Evolutionary conservation across 2,113 vertebrate genomes (phyloP).

Genomic region (Callopanchax toddi): DNA sequence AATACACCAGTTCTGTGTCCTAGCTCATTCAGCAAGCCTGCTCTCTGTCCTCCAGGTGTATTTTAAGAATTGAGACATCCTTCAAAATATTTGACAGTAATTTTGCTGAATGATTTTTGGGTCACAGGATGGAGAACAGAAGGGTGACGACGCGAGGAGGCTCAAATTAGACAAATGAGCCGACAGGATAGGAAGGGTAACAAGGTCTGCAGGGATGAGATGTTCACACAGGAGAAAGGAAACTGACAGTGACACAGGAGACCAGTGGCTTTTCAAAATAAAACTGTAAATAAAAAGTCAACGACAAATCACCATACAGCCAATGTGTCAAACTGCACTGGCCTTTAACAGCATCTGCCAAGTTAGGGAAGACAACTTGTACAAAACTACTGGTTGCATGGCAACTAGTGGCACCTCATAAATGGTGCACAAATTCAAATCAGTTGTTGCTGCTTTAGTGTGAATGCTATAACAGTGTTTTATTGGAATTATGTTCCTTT

Average conservation of each 20-base stretch:
- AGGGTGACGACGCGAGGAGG: neutral
- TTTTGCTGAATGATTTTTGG: neutral
- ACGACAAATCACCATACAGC: neutral
- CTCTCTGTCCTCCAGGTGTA: neutral
- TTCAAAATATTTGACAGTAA: neutral
- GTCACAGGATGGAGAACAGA: neutral
- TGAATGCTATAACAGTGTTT: neutral
- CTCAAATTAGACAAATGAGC: neutral
- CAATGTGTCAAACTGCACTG: neutral
- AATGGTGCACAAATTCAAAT: neutral
- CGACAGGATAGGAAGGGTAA: neutral
- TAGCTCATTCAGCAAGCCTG: neutral
- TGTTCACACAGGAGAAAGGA: neutral
- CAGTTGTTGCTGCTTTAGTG: neutral
- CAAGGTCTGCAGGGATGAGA: neutral
- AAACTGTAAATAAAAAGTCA: neutral
- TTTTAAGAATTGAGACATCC: neutral
- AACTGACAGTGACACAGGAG: neutral
- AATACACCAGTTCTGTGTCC: no score
- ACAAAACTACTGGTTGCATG: constrained; percentile 1
- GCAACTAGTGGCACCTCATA: neutral
- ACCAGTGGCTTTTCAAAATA: neutral
- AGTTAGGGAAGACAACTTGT: neutral
- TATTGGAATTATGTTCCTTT: neutral
- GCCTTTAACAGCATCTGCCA: neutral